phyloP scores from a whole-genome alignment of 2,797 vertebrate species.

The Gila robusta region DNA sequence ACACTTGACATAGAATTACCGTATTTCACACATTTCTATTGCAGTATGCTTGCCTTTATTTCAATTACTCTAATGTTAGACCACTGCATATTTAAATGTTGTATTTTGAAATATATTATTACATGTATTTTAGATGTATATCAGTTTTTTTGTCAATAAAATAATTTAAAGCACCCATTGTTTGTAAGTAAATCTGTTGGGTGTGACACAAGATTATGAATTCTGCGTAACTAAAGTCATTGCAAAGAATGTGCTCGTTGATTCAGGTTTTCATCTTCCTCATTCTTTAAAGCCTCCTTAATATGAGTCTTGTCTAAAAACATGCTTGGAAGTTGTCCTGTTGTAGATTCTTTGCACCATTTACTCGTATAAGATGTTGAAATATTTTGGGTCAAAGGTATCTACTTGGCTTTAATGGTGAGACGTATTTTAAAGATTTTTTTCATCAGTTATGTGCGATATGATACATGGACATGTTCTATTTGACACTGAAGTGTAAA shows the following conservation, averaged over 20 bases:
- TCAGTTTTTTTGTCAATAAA: slow-evolving; percentile 60
- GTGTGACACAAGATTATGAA: neutral
- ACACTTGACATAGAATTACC: neutral
- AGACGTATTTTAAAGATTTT: neutral
- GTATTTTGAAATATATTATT: slow-evolving; percentile 51
- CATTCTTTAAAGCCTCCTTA: too few relatives aligned
- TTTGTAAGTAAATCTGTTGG: neutral
- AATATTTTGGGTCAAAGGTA: neutral
- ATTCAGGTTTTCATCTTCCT: neutral
- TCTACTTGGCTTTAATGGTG: neutral
- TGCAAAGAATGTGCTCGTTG: neutral
- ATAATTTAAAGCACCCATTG: slow-evolving; percentile 27
- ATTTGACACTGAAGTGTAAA: too few relatives aligned
- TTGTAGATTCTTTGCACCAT: neutral
- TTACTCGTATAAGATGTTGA: neutral
- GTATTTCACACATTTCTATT: slow-evolving; percentile 20
- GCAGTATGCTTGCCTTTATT: slow-evolving; percentile 32
- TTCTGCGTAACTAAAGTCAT: neutral
- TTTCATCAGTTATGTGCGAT: too few relatives aligned
- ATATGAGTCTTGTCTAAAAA: too few relatives aligned
- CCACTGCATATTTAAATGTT: slow-evolving; percentile 57
- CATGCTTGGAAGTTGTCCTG: neutral
- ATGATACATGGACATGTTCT: neutral
- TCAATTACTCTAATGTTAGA: slow-evolving; percentile 46
- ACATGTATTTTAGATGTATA: slow-evolving; percentile 53